Percentiles rank a stretch among this genome's conserved stretches.
These are phyloP conservation scores for Piscicola geometra DNA, from an alignment of 2,888 invertebrate genomes.

Conservation along the genomic window DNA sequence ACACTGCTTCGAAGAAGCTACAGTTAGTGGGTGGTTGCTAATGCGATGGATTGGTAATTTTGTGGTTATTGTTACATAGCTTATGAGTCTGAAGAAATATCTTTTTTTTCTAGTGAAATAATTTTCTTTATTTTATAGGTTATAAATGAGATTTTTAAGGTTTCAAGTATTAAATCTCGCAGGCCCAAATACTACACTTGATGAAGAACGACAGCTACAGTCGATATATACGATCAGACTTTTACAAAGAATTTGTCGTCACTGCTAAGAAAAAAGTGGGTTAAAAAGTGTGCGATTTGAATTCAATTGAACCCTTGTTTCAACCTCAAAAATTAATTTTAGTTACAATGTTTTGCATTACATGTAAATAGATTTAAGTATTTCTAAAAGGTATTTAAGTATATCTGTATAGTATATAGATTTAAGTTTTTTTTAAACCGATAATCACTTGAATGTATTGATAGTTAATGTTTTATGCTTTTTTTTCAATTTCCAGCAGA, in stretches of 20 bases:
- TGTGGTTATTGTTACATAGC: too few species aligned
- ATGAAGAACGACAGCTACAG: conserved; percentile 99
- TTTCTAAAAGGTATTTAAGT: conserved; percentile 34
- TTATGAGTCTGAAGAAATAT: too few species aligned
- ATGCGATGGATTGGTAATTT: too few species aligned
- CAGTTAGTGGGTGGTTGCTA: conserved; percentile 66
- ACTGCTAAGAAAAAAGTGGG: conserved; percentile 90
- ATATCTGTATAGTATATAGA: not conserved
- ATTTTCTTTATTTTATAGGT: too few species aligned
- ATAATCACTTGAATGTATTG: too few species aligned
- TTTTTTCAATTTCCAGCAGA: conserved; percentile 35
- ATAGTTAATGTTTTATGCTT: too few species aligned
- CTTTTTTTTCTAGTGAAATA: too few species aligned
- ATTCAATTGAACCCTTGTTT: too few species aligned
- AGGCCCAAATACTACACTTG: conserved; percentile 96
- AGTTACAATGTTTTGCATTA: too few species aligned
- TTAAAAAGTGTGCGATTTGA: too few species aligned
- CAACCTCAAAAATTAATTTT: too few species aligned
- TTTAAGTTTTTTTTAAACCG: not conserved
- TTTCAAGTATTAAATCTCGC: not conserved
- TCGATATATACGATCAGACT: conserved; percentile 90
- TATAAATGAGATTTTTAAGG: not conserved
- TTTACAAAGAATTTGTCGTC: conserved; percentile 94
- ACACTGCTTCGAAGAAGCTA: conserved; percentile 81
- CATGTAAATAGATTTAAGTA: too few species aligned